Evolutionary conservation across 2,113 vertebrate species (phyloP).

Genomic region (Chaenocephalus aceratus): DNA sequence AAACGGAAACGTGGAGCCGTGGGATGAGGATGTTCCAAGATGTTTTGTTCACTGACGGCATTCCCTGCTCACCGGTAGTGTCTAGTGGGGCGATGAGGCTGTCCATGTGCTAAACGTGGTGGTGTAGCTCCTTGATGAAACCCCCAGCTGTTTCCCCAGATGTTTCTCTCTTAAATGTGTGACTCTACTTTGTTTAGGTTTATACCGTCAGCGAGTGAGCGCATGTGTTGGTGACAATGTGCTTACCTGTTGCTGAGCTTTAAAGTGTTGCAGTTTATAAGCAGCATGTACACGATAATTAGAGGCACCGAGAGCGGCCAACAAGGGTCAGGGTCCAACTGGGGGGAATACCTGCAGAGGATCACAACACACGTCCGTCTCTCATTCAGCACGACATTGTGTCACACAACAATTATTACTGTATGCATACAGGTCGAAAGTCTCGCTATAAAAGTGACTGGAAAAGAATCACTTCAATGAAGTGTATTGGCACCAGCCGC

Average conservation of each 20-base stretch:
- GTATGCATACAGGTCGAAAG: background rate
- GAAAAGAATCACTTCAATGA: background rate
- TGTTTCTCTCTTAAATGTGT: too few species aligned
- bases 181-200: too few species aligned
- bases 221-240: background rate
- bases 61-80: too few species aligned
- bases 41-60: too few species aligned
- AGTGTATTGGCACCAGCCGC: background rate
- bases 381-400: background rate
- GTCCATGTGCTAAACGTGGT: too few species aligned
- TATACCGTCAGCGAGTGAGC: too few species aligned
- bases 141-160: too few species aligned
- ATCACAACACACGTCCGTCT: background rate
- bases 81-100: too few species aligned
- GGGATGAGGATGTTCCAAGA: too few species aligned
- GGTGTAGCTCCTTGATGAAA: too few species aligned
- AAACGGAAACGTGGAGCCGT: too few species aligned
- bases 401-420: background rate
- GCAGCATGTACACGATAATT: conserved; percentile 84
- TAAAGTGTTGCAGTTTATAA: conserved; percentile 88
- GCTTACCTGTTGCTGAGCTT: conserved; percentile 87
- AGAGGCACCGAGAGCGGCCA: conserved; percentile 88
- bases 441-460: background rate
- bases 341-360: conserved; percentile 85
- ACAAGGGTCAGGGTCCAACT: conserved; percentile 92